Evolutionary conservation across 2,888 invertebrate genomes (phyloP).

Genomic region (Noctua janthina): DNA sequence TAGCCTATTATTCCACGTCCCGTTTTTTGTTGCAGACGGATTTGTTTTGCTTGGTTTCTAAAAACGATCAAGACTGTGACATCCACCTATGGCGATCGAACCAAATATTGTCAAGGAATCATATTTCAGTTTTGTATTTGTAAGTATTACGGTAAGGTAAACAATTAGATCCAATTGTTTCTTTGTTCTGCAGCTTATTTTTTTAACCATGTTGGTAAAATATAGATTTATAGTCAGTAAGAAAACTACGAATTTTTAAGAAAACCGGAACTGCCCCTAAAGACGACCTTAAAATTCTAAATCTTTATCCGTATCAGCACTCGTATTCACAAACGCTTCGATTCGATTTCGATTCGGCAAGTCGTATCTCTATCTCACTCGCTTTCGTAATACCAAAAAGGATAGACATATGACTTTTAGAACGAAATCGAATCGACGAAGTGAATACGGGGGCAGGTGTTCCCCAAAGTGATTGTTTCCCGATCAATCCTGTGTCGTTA

Average conservation of each 20-base stretch:
- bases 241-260: background rate
- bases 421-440: too few relatives aligned
- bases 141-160: background rate
- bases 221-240: background rate
- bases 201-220: background rate
- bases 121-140: background rate
- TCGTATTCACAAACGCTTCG: too few relatives aligned
- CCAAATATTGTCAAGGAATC: background rate
- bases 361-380: too few relatives aligned
- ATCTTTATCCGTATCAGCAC: background rate
- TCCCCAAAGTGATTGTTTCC: constrained; percentile 34
- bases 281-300: background rate
- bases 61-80: constrained; percentile 6
- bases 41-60: background rate
- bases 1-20: background rate
- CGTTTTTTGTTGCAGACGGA: background rate
- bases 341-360: too few relatives aligned
- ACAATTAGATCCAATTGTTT: background rate
- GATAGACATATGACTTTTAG: too few relatives aligned
- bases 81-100: background rate
- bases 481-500: constrained; percentile 44
- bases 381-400: too few relatives aligned
- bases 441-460: background rate
- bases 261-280: background rate
- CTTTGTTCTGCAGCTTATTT: background rate